A percentile compares a stretch with the other conserved stretches of the same genome.
These are phyloP conservation scores for Chaetophractus vellerosus DNA, from an alignment of 2,797 vertebrate genomes.

Conservation along the genomic window DNA sequence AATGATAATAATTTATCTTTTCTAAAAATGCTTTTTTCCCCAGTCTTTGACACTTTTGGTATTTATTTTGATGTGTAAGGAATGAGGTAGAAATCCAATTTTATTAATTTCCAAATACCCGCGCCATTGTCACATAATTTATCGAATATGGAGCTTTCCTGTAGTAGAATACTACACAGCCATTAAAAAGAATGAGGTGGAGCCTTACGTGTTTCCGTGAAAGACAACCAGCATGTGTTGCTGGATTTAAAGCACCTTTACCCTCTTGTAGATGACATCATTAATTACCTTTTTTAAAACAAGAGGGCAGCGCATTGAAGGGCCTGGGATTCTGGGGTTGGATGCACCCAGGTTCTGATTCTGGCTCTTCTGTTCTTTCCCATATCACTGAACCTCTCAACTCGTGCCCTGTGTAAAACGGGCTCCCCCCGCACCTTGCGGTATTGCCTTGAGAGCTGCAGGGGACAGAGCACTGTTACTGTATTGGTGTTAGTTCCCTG, in stretches of 20 bases:
- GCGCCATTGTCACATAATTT: background rate
- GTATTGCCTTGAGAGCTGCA: background rate
- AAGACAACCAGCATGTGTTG: background rate
- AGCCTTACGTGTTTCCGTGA: background rate
- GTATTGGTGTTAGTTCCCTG: background rate
- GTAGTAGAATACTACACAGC: background rate
- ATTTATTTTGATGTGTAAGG: background rate
- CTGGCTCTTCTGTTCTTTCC: background rate
- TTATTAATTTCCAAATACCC: background rate
- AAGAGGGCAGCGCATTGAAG: background rate
- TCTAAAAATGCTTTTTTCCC: background rate
- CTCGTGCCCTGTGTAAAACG: background rate
- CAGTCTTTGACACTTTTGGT: background rate
- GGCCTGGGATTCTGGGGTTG: background rate
- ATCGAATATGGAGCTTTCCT: background rate
- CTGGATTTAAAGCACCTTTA: background rate
- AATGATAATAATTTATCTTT: conserved; percentile 12
- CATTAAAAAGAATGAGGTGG: background rate
- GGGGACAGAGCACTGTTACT: no score
- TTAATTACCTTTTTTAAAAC: background rate
- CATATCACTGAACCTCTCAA: background rate
- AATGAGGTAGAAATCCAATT: background rate
- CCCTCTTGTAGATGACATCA: background rate
- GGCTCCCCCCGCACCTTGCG: background rate
- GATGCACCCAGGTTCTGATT: background rate